Conservation (phyloP, 2,113 vertebrate genomes). For the Colossoma macropomum region DNA sequence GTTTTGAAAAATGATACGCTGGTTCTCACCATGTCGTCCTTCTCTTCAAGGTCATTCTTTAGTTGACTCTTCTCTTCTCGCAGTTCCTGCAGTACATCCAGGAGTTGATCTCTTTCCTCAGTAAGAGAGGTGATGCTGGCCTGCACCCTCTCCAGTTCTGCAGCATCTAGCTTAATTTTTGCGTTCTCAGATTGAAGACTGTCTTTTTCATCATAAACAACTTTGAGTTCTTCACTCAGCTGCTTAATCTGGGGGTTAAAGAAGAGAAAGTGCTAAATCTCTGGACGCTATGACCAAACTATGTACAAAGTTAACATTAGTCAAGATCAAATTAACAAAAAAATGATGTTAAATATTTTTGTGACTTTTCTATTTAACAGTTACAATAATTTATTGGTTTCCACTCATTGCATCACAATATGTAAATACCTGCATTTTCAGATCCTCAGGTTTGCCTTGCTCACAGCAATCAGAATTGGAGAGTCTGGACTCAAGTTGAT, state of each 20-base stretch:
- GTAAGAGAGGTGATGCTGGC: conserved; percentile 51
- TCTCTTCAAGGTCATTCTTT: conserved; percentile 21
- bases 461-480: background rate
- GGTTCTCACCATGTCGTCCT: conserved; percentile 34
- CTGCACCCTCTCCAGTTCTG: conserved; percentile 42
- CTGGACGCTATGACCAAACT: background rate
- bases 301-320: background rate
- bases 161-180: background rate
- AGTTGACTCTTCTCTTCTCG: conserved; percentile 35
- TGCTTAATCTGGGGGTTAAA: background rate
- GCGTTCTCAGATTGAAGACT: conserved; percentile 25
- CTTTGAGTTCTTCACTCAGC: conserved; percentile 28
- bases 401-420: background rate
- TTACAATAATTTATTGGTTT: too few relatives aligned
- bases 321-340: too few relatives aligned
- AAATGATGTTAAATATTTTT: too few relatives aligned
- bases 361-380: too few relatives aligned
- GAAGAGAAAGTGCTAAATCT: background rate
- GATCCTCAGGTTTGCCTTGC: background rate
- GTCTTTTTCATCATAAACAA: conserved; percentile 37
- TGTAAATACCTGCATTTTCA: conserved; percentile 33
- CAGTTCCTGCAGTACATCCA: conserved; percentile 30
- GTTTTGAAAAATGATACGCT: background rate
- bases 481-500: conserved; percentile 1
- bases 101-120: conserved; percentile 57